phyloP scores from a whole-genome alignment of 2,888 invertebrate species.

The Clepsis dumicolana region DNA sequence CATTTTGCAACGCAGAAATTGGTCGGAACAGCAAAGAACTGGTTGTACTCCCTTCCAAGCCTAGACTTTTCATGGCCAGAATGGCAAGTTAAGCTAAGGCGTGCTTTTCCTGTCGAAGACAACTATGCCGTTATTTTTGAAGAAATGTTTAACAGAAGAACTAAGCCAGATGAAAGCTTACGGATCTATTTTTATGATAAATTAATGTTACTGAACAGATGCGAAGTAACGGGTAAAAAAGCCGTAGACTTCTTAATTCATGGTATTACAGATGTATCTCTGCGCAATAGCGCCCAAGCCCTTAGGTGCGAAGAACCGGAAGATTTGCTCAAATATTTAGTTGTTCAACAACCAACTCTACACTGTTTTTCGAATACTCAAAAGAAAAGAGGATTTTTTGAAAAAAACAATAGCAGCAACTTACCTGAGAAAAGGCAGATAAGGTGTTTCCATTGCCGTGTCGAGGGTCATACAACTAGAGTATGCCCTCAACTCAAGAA shows the following conservation, averaged over 20 bases:
- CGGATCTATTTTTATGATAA: background rate
- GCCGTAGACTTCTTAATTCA: conserved; percentile 38
- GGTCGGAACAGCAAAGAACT: conserved; percentile 4
- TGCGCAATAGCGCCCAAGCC: conserved; percentile 33
- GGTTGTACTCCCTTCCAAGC: conserved; percentile 1
- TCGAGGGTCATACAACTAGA: background rate
- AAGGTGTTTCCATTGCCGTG: background rate
- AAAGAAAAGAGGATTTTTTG: background rate
- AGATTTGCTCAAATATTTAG: conserved; percentile 26
- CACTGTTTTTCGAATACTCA: conserved; percentile 2
- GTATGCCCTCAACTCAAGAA: background rate
- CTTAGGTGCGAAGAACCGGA: conserved; percentile 31
- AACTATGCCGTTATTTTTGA: conserved; percentile 20
- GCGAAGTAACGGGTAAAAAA: conserved; percentile 32
- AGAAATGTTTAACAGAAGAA: conserved; percentile 23
- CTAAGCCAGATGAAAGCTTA: background rate
- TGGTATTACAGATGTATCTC: conserved; percentile 30
- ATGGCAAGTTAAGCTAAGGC: conserved; percentile 1
- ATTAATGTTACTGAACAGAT: conserved; percentile 23
- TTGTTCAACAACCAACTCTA: conserved; percentile 12
- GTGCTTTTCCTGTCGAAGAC: conserved; percentile 24
- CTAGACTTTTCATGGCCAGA: conserved; percentile 7
- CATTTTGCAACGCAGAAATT: conserved; percentile 11
- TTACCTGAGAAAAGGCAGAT: background rate
- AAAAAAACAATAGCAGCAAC: background rate